Conservation (phyloP, 2,888 invertebrate genomes). For the Andrena chrysosceles region DNA sequence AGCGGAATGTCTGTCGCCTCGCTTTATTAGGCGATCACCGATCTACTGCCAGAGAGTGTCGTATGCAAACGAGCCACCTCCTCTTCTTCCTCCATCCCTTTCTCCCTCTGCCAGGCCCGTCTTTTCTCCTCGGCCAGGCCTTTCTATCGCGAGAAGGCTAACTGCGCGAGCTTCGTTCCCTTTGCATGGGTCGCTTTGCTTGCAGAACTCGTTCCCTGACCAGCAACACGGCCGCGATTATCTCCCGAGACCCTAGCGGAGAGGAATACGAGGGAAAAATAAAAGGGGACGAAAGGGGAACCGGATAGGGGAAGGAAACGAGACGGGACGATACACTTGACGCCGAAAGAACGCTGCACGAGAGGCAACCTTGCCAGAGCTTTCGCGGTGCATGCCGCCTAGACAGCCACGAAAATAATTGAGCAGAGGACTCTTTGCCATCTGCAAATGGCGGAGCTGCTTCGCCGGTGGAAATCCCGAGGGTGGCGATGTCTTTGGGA, state of each 20-base stretch:
- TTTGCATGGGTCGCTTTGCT: constrained; percentile 80
- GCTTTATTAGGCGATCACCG: constrained; percentile 76
- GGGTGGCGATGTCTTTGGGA: background rate
- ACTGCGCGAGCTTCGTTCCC: constrained; percentile 63
- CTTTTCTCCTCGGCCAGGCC: constrained; percentile 21
- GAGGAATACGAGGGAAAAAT: constrained; percentile 33
- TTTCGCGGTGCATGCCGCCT: constrained; percentile 8
- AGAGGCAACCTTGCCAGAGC: constrained; percentile 1
- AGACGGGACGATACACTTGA: constrained; percentile 42
- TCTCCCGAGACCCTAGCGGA: constrained; percentile 23
- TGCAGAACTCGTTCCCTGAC: constrained; percentile 78
- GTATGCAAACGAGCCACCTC: constrained; percentile 57
- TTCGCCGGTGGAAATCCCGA: constrained; percentile 27
- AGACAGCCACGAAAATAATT: constrained; percentile 29
- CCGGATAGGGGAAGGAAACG: constrained; percentile 19
- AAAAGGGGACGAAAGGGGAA: constrained; percentile 13
- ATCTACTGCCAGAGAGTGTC: constrained; percentile 48
- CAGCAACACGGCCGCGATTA: constrained; percentile 56
- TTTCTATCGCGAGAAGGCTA: constrained; percentile 41
- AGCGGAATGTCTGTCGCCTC: constrained; percentile 61
- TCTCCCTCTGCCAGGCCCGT: constrained; percentile 45
- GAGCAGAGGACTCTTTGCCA: constrained; percentile 16
- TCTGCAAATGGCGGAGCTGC: constrained; percentile 20
- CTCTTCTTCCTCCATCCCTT: constrained; percentile 11
- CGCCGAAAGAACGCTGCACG: constrained; percentile 30